Evolutionary conservation across 2,113 vertebrate species (phyloP), one percentile per base, ranked within the genome.

Genomic region (Chaetodon auriga): DNA sequence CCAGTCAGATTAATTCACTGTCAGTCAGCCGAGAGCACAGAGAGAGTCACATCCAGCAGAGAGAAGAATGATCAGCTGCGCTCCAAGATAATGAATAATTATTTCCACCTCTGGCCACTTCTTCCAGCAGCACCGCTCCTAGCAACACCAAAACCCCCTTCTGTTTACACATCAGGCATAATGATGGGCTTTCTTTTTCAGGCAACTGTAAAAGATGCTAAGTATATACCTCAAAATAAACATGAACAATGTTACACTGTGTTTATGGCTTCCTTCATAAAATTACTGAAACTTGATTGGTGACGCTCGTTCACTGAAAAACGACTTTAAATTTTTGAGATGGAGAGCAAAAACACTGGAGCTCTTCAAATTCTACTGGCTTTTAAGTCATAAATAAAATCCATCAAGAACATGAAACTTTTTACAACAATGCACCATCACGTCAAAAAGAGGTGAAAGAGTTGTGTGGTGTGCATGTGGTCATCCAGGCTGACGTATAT

Each of bases 211-310:
- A 92, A 86, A 85, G 58, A 93, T 83, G 46, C 55, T 83, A 88
- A 90, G 76, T 89, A 80, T 84, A 87, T 58, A 61, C 38, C 85
- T 57, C 61, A 66, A 85, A 93, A 92, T 92, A 88, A 91, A 63
- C 49, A 72, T 3, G 81, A 85, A 90, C 87, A 93, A 93, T 87
- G 76, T 41, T 16, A 19, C 75, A 79, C 82, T 88, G 78, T 89
- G 79, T 90, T 90, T 90, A 85, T 73, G 79, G 75, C 68, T 84
- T 87, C 76, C 74, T 60, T 84, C 30, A 15, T 63, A 14, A 84
- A 91, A 35, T 76, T 2, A 61, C 68, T 78, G 19, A 82, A 77
- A n/a, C 58, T 23, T 45, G 10, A 75, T 51, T 13, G 65, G 81
- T 45, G 35, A 64, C 6, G 45, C 21, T 62, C 2, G 57, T 36